A percentile compares a stretch with the other conserved stretches of the same genome.
phyloP scores from a whole-genome alignment of 2,113 vertebrate species.

The Xenopus laevis region DNA sequence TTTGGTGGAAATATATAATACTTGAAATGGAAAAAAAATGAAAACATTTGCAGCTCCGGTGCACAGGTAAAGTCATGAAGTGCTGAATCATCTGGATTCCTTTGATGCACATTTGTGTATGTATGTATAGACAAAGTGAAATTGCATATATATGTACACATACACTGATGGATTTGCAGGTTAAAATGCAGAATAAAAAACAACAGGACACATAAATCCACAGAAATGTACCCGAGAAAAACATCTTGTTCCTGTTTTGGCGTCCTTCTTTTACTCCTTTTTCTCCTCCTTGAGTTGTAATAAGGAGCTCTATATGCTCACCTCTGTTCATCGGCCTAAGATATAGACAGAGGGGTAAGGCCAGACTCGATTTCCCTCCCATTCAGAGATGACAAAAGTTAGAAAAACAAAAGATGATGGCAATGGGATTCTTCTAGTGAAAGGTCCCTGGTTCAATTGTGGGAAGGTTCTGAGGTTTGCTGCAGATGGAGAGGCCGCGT shows the following conservation, averaged over 20 bases:
- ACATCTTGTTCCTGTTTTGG: slow-evolving; percentile 76
- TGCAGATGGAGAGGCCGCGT: slow-evolving; percentile 66
- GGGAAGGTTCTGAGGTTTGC: slow-evolving; percentile 73
- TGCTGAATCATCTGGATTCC: neutral
- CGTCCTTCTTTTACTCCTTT: slow-evolving; percentile 49
- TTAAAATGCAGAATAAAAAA: slow-evolving; percentile 49
- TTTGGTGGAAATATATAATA: slow-evolving; percentile 47
- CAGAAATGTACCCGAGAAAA: slow-evolving; percentile 49
- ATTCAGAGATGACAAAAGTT: slow-evolving; percentile 53
- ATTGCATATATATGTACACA: neutral
- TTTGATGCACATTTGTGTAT: neutral
- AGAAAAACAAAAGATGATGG: slow-evolving; percentile 36
- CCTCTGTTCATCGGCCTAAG: slow-evolving; percentile 44
- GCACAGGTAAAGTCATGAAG: slow-evolving; percentile 39
- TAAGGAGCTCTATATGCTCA: slow-evolving; percentile 29
- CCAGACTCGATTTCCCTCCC: slow-evolving; percentile 47
- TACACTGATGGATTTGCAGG: neutral
- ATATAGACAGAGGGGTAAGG: slow-evolving; percentile 49
- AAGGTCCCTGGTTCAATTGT: slow-evolving; percentile 73
- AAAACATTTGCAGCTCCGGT: slow-evolving; percentile 48
- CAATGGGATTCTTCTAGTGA: slow-evolving; percentile 63
- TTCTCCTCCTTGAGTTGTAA: slow-evolving; percentile 43
- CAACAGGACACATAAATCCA: slow-evolving; percentile 19
- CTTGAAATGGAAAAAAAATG: slow-evolving; percentile 55
- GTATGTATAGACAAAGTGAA: slow-evolving; percentile 9